Percentiles rank a stretch among this genome's conserved stretches.
phyloP scores from a whole-genome alignment of 2,888 invertebrate genomes.

The Trissolcus brochymenae region DNA sequence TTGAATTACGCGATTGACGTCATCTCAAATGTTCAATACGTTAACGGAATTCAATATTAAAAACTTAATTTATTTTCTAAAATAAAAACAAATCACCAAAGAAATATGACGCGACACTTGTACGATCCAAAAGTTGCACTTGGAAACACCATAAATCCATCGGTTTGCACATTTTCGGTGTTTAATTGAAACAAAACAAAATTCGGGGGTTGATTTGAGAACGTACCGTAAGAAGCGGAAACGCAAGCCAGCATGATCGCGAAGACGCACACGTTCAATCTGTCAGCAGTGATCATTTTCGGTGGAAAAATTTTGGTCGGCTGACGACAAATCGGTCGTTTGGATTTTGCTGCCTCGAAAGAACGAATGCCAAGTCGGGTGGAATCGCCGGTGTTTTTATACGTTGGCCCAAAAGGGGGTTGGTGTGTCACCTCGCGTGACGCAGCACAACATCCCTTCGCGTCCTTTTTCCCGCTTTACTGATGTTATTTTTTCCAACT shows the following conservation, averaged over 20 bases:
- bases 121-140: not conserved
- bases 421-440: constrained; percentile 29
- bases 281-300: constrained; percentile 22
- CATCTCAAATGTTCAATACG: no score
- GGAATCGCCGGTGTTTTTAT: constrained; percentile 21
- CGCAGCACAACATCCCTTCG: not conserved
- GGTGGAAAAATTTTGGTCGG: not conserved
- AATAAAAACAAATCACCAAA: no score
- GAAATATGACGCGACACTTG: no score
- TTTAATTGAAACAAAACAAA: not conserved
- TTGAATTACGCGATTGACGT: no score
- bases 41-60: no score
- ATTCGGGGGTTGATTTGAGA: not conserved
- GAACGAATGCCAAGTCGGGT: constrained; percentile 29
- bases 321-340: not conserved
- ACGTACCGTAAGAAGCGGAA: constrained; percentile 51
- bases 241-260: constrained; percentile 37
- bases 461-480: constrained; percentile 1
- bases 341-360: constrained; percentile 2
- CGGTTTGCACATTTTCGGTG: not conserved
- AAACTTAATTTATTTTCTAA: no score
- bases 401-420: constrained; percentile 24
- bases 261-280: constrained; percentile 26
- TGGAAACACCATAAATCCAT: not conserved
- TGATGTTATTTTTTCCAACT: constrained; percentile 22